These are phyloP conservation scores for Cottoperca gobio DNA, from an alignment of 2,797 vertebrate species.

Conservation along the genomic window DNA sequence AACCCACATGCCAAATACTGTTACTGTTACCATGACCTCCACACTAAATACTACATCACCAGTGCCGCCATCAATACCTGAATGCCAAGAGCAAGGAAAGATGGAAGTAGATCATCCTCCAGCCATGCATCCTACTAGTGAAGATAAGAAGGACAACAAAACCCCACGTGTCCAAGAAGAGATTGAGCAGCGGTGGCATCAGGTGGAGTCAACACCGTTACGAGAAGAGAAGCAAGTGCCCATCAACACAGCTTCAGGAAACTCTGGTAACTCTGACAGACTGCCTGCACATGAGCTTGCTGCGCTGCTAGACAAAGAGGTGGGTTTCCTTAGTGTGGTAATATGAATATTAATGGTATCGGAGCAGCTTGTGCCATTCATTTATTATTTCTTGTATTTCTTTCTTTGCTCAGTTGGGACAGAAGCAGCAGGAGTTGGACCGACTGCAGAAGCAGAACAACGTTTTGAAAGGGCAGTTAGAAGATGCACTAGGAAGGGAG, in stretches of 20 bases:
- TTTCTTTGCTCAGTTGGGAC: constrained; percentile 86
- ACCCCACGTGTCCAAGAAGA: constrained; percentile 89
- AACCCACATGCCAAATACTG: constrained; percentile 74
- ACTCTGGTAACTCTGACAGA: constrained; percentile 76
- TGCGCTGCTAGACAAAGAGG: constrained; percentile 93
- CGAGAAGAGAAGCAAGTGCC: constrained; percentile 97
- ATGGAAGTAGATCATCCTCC: constrained; percentile 91
- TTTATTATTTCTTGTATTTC: neutral
- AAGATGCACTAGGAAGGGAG: constrained; percentile 92
- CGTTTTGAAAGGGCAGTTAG: constrained; percentile 92
- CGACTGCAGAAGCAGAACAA: constrained; percentile 94
- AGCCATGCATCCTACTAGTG: constrained; percentile 43
- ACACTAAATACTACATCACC: constrained; percentile 41
- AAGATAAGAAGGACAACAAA: constrained; percentile 81
- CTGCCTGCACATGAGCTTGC: constrained; percentile 89
- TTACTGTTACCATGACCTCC: constrained; percentile 57
- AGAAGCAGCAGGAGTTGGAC: constrained; percentile 94
- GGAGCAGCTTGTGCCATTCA: neutral
- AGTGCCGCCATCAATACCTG: constrained; percentile 67
- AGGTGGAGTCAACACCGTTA: constrained; percentile 95
- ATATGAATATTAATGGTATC: neutral
- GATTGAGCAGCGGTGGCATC: constrained; percentile 97
- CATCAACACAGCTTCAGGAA: constrained; percentile 77
- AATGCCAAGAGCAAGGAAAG: constrained; percentile 79
- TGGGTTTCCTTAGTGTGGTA: constrained; percentile 55